phyloP scores from a whole-genome alignment of 2,888 invertebrate species.

The Platypus cylindrus region DNA sequence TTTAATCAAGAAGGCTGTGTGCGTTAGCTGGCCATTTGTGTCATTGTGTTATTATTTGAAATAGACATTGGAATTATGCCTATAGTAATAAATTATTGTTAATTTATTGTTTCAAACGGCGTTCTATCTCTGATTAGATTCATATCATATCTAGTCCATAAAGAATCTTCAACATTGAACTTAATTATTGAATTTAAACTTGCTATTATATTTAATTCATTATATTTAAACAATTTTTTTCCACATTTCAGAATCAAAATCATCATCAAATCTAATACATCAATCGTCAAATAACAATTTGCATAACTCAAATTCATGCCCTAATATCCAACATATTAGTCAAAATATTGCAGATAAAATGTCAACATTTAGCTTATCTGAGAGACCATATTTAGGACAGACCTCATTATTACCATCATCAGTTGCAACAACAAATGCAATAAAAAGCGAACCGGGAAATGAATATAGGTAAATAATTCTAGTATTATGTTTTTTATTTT shows the following conservation, averaged over 20 bases:
- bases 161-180: too few relatives aligned
- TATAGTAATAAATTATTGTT: too few relatives aligned
- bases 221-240: too few relatives aligned
- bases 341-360: constrained; percentile 21
- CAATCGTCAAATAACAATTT: constrained; percentile 19
- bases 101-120: too few relatives aligned
- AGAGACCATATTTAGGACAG: constrained; percentile 42
- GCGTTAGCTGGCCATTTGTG: too few relatives aligned
- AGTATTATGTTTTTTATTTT: constrained; percentile 1
- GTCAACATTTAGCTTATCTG: constrained; percentile 20
- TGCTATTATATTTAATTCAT: too few relatives aligned
- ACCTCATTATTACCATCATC: constrained; percentile 41
- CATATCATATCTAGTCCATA: too few relatives aligned
- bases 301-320: constrained; percentile 11
- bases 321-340: constrained; percentile 14
- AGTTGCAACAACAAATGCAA: constrained; percentile 30
- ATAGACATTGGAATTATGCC: too few relatives aligned
- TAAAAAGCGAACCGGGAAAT: constrained; percentile 36
- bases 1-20: too few relatives aligned
- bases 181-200: too few relatives aligned
- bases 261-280: constrained; percentile 15
- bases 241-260: constrained; percentile 31
- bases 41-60: too few relatives aligned
- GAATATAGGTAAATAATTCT: constrained; percentile 26
- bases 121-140: too few relatives aligned